These are phyloP conservation scores for Sebastes hubbsi DNA, from an alignment of 2,797 vertebrate genomes.

Conservation along the genomic window DNA sequence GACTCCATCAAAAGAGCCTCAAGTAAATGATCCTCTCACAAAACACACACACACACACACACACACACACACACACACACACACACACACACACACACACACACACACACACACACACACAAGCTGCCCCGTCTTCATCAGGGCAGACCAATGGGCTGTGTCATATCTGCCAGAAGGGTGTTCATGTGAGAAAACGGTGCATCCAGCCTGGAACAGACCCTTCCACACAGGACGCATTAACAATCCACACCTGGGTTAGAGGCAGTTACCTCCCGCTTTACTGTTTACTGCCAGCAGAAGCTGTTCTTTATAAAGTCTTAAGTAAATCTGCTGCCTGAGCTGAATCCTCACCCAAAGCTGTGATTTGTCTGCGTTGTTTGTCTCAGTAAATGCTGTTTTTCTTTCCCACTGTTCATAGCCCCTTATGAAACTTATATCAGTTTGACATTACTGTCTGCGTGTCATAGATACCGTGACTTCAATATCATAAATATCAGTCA, in stretches of 20 bases:
- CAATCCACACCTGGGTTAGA: slow-evolving; percentile 1
- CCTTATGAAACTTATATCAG: background rate
- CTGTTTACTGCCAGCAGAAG: background rate
- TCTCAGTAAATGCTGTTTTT: slow-evolving; percentile 1
- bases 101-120: slow-evolving; percentile 5
- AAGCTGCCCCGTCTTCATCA: slow-evolving; percentile 28
- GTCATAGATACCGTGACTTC: background rate
- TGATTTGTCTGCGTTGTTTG: slow-evolving; percentile 6
- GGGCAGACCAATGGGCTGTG: slow-evolving; percentile 42
- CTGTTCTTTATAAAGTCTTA: background rate
- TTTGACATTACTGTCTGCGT: background rate
- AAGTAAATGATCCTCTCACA: slow-evolving; percentile 55
- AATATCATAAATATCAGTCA: background rate
- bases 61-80: slow-evolving; percentile 3
- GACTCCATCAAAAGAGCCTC: slow-evolving; percentile 55
- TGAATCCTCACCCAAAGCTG: slow-evolving; percentile 19
- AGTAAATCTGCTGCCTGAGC: slow-evolving; percentile 3
- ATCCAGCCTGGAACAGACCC: slow-evolving; percentile 6
- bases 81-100: slow-evolving; percentile 15
- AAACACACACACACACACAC: slow-evolving; percentile 19
- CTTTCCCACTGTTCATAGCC: background rate
- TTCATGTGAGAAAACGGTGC: slow-evolving; percentile 46
- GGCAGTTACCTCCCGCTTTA: background rate
- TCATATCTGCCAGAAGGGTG: slow-evolving; percentile 43
- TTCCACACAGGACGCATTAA: slow-evolving; percentile 19